A percentile compares a stretch with the other conserved stretches of the same genome.
Conservation (phyloP, 2,888 invertebrate species). For the Chrysina gloriosa region DNA sequence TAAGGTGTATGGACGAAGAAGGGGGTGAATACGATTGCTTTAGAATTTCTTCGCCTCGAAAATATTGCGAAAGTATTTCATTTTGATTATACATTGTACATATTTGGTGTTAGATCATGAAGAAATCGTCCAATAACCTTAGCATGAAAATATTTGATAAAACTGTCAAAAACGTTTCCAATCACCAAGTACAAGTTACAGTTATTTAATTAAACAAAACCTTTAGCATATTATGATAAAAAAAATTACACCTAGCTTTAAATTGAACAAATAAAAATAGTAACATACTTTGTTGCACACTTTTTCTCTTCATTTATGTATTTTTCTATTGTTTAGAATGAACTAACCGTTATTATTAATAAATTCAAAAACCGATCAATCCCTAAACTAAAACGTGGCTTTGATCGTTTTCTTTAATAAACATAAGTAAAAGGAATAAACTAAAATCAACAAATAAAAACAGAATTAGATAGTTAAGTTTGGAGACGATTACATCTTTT, state of each 20-base stretch:
- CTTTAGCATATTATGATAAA: slow-evolving; percentile 23
- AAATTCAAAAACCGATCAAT: slow-evolving; percentile 18
- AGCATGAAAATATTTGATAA: slow-evolving; percentile 41
- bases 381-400: slow-evolving; percentile 5
- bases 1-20: slow-evolving; percentile 2
- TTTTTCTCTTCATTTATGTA: slow-evolving; percentile 28
- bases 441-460: slow-evolving; percentile 13
- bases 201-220: slow-evolving; percentile 32
- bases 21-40: background rate
- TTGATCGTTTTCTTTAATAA: background rate
- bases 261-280: slow-evolving; percentile 37
- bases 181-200: slow-evolving; percentile 39
- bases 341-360: slow-evolving; percentile 1
- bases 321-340: slow-evolving; percentile 6
- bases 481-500: slow-evolving; percentile 29
- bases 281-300: slow-evolving; percentile 38
- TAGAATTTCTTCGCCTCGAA: background rate
- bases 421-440: background rate
- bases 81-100: too few relatives aligned
- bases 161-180: slow-evolving; percentile 36
- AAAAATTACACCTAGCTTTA: slow-evolving; percentile 32
- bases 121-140: background rate
- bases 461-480: background rate
- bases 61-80: background rate
- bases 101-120: too few relatives aligned